Base-by-base conservation (phyloP, 2,113 vertebrate species). In the Carassius carassius region DNA sequence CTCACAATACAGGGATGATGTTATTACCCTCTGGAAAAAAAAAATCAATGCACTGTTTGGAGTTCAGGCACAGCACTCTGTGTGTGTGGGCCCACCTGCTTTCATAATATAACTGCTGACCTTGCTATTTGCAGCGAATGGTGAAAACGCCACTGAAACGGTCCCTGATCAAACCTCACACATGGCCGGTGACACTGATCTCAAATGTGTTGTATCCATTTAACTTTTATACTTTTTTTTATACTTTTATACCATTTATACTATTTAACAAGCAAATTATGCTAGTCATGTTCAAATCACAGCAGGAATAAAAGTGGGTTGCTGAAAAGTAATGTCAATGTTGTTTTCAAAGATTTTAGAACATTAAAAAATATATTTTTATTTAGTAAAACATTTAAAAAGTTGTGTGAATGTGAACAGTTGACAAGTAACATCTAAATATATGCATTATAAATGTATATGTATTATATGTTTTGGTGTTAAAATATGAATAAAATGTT, bases 71-170 rank as follows among this genome's bases (percentile, higher is more conserved):
- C 85, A 87, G 91, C 87, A 89, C 85, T 85, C 87, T 89, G 89
- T 89, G 90, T 89, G 89, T 89, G 91, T 92, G 77, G 25, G 44
- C 19, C 63, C 47, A 93, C 92, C 92, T 94, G 91, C 91, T 91
- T 88, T 92, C 92, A 94, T 90, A 94, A 94, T 93, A 90, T 92
- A 92, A 91, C 86, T 92, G 93, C 92, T 93, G 93, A 94, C 93
- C 91, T 92, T 92, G 93, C 93, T 92, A 90, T 92, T 90, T 91
- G 80, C 80, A 87, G 88, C 87, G 87, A 89, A 87, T 86, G 81
- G 88, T 65, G 44, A 67, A 60, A 81, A 65, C 90, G 89, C 89
- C 84, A 19, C 90, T 56, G 85, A 92, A 93, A 91, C 82, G 65
- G 85, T 84, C 90, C 72, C 90, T 92, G 90, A 92, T 92, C 89